Percentiles rank a stretch among this genome's conserved stretches.
phyloP scores from a whole-genome alignment of 1,140 invertebrate genomes.

The Aleiodes sp. region DNA sequence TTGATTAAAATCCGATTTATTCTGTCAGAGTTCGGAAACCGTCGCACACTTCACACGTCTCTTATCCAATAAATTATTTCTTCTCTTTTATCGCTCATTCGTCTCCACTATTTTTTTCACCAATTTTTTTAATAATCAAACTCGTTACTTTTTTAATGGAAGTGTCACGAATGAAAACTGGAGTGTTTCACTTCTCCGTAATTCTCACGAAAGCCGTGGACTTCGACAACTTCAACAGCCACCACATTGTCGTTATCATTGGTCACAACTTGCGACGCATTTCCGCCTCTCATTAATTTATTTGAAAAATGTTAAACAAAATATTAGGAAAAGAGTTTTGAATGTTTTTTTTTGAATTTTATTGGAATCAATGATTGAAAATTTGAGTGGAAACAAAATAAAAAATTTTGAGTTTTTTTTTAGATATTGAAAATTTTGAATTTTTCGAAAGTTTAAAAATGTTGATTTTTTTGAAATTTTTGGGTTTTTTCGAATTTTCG shows the following conservation, averaged over 20 bases:
- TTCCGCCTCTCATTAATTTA: slow-evolving; percentile 23
- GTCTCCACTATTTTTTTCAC: neutral
- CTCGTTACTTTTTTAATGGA: slow-evolving; percentile 2
- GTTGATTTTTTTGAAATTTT: no score
- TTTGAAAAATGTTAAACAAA: neutral
- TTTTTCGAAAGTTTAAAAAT: no score
- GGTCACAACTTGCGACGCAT: slow-evolving; percentile 28
- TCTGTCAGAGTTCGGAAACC: neutral
- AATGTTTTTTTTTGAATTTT: neutral
- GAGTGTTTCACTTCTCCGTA: neutral
- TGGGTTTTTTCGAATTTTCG: no score
- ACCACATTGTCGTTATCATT: slow-evolving; percentile 17
- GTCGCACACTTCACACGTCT: neutral
- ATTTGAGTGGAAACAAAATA: no score
- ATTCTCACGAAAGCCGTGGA: neutral
- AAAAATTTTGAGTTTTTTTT: no score
- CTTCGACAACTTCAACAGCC: slow-evolving; percentile 25
- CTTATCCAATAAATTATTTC: neutral
- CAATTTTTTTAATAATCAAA: neutral
- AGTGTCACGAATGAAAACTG: slow-evolving; percentile 12
- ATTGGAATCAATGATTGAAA: no score
- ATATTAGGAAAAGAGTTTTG: neutral
- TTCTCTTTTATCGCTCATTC: neutral
- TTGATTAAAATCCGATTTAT: neutral
- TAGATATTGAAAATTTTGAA: no score